Evolutionary conservation across 2,888 invertebrate species (phyloP).

Genomic region (Clusia tigrina): DNA sequence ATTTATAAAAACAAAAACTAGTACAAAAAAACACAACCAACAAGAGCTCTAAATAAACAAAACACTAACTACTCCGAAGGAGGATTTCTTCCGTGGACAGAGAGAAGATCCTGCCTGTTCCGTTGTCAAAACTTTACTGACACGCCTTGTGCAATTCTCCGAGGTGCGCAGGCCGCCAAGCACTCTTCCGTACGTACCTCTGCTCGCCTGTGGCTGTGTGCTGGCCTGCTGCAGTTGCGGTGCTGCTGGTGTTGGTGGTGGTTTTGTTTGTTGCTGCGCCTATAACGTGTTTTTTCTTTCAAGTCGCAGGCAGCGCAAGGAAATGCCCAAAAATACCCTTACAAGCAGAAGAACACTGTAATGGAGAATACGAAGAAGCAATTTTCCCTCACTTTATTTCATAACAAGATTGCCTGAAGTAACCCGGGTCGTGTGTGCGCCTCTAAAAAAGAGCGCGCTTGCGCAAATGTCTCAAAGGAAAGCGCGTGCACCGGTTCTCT

Average conservation of each 20-base stretch:
- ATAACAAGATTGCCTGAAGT: no score
- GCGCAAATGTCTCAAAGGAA: neutral
- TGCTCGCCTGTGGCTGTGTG: neutral
- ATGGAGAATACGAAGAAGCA: no score
- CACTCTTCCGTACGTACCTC: neutral
- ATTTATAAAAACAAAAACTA: slow-evolving; percentile 36
- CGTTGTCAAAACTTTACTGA: slow-evolving; percentile 58
- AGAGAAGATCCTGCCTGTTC: slow-evolving; percentile 51
- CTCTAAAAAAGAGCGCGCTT: no score
- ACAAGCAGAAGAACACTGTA: neutral
- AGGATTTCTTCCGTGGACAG: slow-evolving; percentile 33
- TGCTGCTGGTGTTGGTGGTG: neutral
- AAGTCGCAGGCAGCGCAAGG: neutral
- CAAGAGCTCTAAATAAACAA: slow-evolving; percentile 21
- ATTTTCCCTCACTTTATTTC: no score
- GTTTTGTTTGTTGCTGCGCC: neutral
- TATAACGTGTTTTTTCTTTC: neutral
- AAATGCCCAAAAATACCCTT: neutral
- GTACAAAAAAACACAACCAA: slow-evolving; percentile 18
- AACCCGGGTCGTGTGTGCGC: no score
- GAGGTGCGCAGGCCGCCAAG: slow-evolving; percentile 31
- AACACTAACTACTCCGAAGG: slow-evolving; percentile 26
- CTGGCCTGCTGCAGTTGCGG: neutral
- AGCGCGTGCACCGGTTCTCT: neutral
- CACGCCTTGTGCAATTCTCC: slow-evolving; percentile 30